These are phyloP conservation scores for Drymodes brunneopygia DNA, from an alignment of 2,113 vertebrate species.

Conservation along the genomic window DNA sequence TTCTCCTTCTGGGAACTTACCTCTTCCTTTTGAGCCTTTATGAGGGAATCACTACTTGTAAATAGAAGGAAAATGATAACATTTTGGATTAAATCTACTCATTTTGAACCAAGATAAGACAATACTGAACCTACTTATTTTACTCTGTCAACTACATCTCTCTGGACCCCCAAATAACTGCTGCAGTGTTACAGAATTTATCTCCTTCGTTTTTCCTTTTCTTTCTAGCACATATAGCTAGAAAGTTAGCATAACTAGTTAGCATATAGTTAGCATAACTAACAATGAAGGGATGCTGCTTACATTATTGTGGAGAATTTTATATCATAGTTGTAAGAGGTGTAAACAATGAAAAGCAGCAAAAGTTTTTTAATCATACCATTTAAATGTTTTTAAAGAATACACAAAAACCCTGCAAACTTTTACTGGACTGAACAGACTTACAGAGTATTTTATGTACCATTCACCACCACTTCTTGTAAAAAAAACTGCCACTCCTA, in stretches of 20 bases:
- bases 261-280: not conserved
- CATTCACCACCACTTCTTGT: not conserved
- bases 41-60: not conserved
- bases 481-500: not conserved
- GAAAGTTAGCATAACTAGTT: not conserved
- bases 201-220: not conserved
- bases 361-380: not conserved
- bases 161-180: not conserved
- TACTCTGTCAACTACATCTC: not conserved
- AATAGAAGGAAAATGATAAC: not conserved
- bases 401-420: not conserved
- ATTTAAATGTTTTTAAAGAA: not conserved
- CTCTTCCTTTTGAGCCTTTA: not conserved
- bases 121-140: not conserved
- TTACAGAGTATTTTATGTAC: not conserved
- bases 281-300: not conserved
- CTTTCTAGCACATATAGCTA: not conserved
- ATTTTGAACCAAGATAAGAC: slow-evolving; percentile 11
- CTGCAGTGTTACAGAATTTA: not conserved
- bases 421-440: not conserved
- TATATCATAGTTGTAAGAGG: not conserved
- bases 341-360: not conserved
- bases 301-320: not conserved
- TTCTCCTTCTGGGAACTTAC: not conserved
- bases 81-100: slow-evolving; percentile 4